These are phyloP conservation scores for Phallusia fumigata DNA, from an alignment of 23 tunicate genomes.

Conservation along the genomic window DNA sequence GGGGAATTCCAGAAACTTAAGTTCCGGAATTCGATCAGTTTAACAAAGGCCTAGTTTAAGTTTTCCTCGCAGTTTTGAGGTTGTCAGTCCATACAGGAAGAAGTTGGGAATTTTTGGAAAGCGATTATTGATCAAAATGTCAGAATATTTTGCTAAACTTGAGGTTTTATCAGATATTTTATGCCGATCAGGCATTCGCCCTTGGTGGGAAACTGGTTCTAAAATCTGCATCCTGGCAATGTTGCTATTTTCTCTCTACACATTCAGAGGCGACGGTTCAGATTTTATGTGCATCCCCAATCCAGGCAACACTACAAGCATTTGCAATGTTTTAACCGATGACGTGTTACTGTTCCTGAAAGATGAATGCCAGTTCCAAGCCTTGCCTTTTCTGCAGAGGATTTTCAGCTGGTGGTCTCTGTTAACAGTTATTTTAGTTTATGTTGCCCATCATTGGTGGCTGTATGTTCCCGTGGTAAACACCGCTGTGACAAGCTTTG, in stretches of 20 bases:
- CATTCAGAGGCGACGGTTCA: not conserved
- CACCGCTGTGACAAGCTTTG: not conserved
- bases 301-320: not conserved
- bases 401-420: not conserved
- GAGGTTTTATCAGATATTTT: not conserved
- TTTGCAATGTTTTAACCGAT: not conserved
- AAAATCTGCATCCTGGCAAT: not conserved
- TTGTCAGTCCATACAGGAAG: too few relatives aligned
- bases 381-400: not conserved
- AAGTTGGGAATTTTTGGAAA: too few relatives aligned
- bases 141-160: not conserved
- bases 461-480: not conserved
- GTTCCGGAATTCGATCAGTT: too few relatives aligned
- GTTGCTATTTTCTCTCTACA: not conserved
- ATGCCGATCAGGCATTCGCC: not conserved
- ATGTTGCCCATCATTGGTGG: not conserved
- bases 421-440: not conserved
- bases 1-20: too few relatives aligned
- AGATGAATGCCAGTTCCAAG: not conserved
- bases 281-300: not conserved
- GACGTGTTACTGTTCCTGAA: not conserved
- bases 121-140: too few relatives aligned
- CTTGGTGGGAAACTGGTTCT: constrained; percentile 1
- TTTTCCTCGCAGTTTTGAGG: too few relatives aligned
- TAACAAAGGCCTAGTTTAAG: too few relatives aligned